Conservation (phyloP, 2,113 vertebrate genomes). For the Oncorhynchus kisutch region DNA sequence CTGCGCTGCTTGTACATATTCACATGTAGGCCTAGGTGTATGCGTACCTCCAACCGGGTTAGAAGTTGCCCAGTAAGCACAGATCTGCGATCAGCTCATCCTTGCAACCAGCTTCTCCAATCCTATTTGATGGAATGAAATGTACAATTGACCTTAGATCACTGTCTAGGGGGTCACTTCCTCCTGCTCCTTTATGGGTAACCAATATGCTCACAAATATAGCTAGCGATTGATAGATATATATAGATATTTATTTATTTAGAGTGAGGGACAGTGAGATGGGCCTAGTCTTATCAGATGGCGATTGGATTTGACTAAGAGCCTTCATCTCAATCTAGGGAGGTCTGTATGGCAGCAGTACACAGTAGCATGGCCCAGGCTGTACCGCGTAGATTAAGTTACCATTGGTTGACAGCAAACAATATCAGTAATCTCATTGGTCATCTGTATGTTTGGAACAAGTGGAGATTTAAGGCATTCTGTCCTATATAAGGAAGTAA, state of each 20-base stretch:
- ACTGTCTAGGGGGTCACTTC: no score
- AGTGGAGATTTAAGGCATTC: neutral
- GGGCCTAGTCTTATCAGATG: neutral
- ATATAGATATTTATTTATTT: neutral
- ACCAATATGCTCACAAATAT: no score
- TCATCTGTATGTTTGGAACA: conserved; percentile 1
- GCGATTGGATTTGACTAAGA: conserved; percentile 5
- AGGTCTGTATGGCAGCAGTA: neutral
- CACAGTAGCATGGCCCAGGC: neutral
- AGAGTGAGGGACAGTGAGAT: neutral
- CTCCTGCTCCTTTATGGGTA: no score
- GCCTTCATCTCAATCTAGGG: conserved; percentile 24
- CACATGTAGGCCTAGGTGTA: no score
- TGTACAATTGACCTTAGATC: no score
- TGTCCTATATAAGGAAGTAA: neutral
- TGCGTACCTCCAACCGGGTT: no score
- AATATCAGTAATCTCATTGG: neutral
- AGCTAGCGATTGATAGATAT: neutral
- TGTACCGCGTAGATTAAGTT: neutral
- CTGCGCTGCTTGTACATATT: no score
- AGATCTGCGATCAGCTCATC: no score
- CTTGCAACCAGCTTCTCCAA: no score
- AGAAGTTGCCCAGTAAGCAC: no score
- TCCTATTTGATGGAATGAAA: no score
- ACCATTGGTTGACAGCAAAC: conserved; percentile 4